phyloP scores from a whole-genome alignment of 2,888 invertebrate species.

The Formica aserva region DNA sequence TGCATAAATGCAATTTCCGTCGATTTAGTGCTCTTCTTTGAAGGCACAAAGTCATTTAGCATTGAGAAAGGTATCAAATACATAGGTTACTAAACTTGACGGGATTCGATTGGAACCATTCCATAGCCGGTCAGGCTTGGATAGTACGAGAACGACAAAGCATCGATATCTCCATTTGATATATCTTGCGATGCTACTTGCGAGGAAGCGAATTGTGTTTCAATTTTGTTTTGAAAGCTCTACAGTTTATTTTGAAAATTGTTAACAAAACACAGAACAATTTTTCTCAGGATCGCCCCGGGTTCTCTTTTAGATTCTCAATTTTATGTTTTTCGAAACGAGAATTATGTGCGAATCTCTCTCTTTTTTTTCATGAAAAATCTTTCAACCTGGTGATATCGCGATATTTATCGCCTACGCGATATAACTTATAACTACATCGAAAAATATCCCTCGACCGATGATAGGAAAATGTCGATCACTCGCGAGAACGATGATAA shows the following conservation, averaged over 20 bases:
- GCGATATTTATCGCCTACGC: background rate
- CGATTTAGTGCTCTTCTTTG: constrained; percentile 54
- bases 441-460: background rate
- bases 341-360: background rate
- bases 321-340: background rate
- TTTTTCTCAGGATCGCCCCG: background rate
- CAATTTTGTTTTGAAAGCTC: background rate
- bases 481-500: constrained; percentile 50
- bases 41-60: constrained; percentile 41
- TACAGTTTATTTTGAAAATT: background rate
- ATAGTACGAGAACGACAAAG: background rate
- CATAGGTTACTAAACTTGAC: constrained; percentile 52
- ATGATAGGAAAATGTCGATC: constrained; percentile 50
- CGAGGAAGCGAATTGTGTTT: background rate
- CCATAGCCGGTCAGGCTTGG: background rate
- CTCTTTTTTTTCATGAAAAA: background rate
- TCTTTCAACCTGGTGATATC: background rate
- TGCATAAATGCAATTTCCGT: constrained; percentile 58
- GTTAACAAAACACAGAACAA: constrained; percentile 7
- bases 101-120: constrained; percentile 10
- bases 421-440: constrained; percentile 34
- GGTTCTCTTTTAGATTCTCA: background rate
- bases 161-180: constrained; percentile 8
- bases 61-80: constrained; percentile 32
- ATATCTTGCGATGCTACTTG: constrained; percentile 1